Evolutionary conservation across 2,797 vertebrate genomes (phyloP), one percentile per base, ranked within the genome.

Genomic region (Myiothlypis coronata): DNA sequence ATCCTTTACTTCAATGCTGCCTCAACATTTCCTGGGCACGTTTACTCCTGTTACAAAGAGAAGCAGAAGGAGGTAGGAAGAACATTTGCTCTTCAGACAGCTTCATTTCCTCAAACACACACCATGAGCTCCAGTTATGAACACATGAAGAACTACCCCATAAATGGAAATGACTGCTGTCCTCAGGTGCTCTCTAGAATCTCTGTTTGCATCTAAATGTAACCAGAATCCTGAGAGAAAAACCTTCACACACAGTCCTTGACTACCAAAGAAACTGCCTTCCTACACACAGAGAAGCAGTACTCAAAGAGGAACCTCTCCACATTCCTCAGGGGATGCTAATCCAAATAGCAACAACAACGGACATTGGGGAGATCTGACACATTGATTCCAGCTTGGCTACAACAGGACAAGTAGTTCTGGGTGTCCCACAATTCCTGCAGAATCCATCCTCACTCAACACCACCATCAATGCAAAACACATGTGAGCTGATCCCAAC

Each of bases 191-290:
- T 87, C 86, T 80, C 89, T 1, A 1, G 53, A 83, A 67, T 53
- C 60, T 76, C 81, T 61, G 17, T 80, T 81, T 78, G 44, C 61
- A 69, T 34, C 85, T 87, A 85, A 94, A 94, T 68, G 80, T 43
- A 95, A 87, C 68, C 41, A 83, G 75, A 85, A 70, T 64, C 49
- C 65, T 35, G 32, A 85, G 49, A 89, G 37, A 34, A 95, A 95
- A 91, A n/a, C 60, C 50, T 75, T 41, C n/a, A 49, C 87, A 69
- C 21, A 47, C 8, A 68, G 56, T 37, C 61, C 43, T 60, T 61
- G 56, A 50, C n/a, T 77, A 90, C 19, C 27, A 82, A 70, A 87
- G 71, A 15, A 90, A 68, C 27, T 69, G 20, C 27, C 30, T 89
- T 57, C 53, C 32, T 34, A 55, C 17, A 39, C 57, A 56, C 14